phyloP scores from a whole-genome alignment of 2,113 vertebrate genomes.

The Piprites chloris region DNA sequence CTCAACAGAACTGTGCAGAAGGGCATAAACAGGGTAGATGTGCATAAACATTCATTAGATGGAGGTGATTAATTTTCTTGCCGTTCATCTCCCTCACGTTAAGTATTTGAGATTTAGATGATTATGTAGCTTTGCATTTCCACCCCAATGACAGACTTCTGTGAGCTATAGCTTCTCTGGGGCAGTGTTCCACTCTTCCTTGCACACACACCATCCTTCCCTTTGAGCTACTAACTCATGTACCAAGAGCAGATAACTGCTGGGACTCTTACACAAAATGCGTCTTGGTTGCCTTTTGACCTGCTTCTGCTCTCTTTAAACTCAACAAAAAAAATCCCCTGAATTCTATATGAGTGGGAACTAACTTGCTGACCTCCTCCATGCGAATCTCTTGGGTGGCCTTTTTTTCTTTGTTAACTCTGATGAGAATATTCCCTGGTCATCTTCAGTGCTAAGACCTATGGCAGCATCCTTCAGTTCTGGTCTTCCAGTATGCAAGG shows the following conservation, averaged over 20 bases:
- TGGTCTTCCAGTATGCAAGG: neutral
- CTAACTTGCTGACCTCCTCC: neutral
- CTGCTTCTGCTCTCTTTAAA: neutral
- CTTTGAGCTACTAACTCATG: neutral
- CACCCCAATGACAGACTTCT: neutral
- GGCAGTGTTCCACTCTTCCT: neutral
- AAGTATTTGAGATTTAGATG: neutral
- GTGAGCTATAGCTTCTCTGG: neutral
- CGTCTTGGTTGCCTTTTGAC: neutral
- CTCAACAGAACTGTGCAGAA: neutral
- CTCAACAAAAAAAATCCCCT: conserved; percentile 56
- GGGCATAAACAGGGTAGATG: neutral
- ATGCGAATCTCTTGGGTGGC: neutral
- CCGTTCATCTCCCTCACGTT: neutral
- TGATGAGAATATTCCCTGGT: neutral
- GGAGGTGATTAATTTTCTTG: neutral
- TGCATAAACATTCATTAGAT: neutral
- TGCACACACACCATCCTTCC: neutral
- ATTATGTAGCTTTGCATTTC: neutral
- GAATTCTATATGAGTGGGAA: conserved; percentile 6
- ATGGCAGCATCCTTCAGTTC: neutral
- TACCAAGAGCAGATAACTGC: neutral
- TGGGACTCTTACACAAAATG: neutral
- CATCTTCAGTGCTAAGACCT: neutral
- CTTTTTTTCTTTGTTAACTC: neutral